Percentiles rank a stretch among this genome's conserved stretches.
Conservation (phyloP, 2,797 vertebrate genomes). For the Thalassophryne amazonica region DNA sequence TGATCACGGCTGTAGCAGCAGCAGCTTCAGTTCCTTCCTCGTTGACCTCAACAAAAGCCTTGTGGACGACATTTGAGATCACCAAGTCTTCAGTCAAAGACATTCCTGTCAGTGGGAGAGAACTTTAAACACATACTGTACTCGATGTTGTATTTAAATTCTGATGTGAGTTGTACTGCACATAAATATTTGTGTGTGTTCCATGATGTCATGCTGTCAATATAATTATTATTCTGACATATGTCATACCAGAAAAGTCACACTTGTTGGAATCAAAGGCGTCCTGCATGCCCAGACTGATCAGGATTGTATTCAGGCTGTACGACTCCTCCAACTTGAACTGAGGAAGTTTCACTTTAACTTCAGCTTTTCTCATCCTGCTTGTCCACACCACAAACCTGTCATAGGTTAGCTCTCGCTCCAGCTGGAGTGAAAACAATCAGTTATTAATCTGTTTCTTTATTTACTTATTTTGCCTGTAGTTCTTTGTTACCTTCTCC, state of each 20-base stretch:
- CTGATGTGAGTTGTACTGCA: too few species aligned
- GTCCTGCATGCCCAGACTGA: conserved; percentile 82
- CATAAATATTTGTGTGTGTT: too few species aligned
- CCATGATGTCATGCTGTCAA: background rate
- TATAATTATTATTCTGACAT: background rate
- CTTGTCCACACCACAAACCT: conserved; percentile 81
- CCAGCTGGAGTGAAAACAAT: conserved; percentile 69
- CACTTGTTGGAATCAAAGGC: conserved; percentile 69
- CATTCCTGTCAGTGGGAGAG: conserved; percentile 61
- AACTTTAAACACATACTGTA: background rate
- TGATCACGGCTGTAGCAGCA: conserved; percentile 2
- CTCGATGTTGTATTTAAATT: background rate
- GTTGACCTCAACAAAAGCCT: conserved; percentile 82
- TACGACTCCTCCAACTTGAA: conserved; percentile 84
- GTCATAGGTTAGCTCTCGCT: conserved; percentile 76
- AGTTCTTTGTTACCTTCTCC: conserved; percentile 66
- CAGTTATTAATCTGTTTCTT: background rate
- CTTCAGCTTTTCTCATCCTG: conserved; percentile 62
- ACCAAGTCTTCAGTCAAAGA: conserved; percentile 66
- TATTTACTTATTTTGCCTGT: background rate
- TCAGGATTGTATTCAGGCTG: conserved; percentile 74
- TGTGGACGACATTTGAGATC: conserved; percentile 84
- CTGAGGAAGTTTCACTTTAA: conserved; percentile 77
- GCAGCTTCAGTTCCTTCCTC: conserved; percentile 39
- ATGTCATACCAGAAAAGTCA: conserved; percentile 75